Percentiles rank a stretch among this genome's conserved stretches.
These are phyloP conservation scores for Chrysocyon brachyurus DNA, from an alignment of 2,797 vertebrate species.

Conservation along the genomic window DNA sequence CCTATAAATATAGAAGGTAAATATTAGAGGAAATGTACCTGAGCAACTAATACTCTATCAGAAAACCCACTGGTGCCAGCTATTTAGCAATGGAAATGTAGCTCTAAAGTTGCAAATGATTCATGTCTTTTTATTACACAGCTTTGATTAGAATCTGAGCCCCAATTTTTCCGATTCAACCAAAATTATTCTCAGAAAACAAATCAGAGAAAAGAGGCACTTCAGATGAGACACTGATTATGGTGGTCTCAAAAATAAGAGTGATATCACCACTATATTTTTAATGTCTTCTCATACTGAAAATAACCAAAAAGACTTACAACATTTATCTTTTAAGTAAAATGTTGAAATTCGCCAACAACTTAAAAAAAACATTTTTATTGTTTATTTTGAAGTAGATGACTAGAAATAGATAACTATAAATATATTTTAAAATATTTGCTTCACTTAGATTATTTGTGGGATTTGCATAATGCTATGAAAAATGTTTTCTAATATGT, in stretches of 20 bases:
- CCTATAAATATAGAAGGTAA: background rate
- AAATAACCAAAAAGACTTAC: background rate
- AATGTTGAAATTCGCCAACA: background rate
- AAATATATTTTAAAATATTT: background rate
- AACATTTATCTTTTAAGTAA: background rate
- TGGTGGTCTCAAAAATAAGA: conserved; percentile 27
- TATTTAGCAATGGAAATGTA: background rate
- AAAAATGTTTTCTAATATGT: background rate
- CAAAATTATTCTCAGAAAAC: background rate
- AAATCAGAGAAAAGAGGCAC: background rate
- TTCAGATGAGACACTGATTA: background rate
- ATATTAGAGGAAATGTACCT: background rate
- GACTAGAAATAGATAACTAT: background rate
- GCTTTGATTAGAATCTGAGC: background rate
- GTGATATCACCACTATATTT: background rate
- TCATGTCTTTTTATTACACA: background rate
- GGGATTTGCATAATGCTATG: background rate
- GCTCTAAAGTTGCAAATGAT: background rate
- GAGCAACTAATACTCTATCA: background rate
- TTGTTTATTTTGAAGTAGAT: background rate
- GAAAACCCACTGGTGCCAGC: background rate
- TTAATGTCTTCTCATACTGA: background rate
- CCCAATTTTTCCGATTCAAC: background rate
- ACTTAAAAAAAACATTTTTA: background rate
- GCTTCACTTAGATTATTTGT: background rate